Evolutionary conservation across 30 jellyfish, hydroid and myxozoan species (phyloP).

Genomic region (Cassiopea xamachana): DNA sequence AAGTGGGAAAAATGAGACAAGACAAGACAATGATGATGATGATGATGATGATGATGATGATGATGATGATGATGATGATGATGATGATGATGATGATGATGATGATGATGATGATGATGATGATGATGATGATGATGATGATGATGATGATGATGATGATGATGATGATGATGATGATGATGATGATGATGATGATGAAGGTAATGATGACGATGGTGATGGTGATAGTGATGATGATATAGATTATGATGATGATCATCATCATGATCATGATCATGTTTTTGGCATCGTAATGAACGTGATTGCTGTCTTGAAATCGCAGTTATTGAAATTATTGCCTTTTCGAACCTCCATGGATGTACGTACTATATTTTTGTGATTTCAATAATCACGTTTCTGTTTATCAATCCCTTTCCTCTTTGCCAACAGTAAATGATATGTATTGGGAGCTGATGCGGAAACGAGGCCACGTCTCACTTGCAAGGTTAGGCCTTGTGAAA

Average conservation of each 20-base stretch:
- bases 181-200: background rate
- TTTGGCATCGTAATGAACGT: too few relatives aligned
- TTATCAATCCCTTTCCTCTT: background rate
- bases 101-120: background rate
- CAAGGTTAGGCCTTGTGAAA: slow-evolving; percentile 79
- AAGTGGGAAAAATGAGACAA: too few relatives aligned
- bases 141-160: background rate
- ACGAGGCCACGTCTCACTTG: slow-evolving; percentile 85
- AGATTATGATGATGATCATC: background rate
- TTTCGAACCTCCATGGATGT: too few relatives aligned
- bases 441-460: slow-evolving; percentile 90
- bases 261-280: background rate
- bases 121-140: background rate
- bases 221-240: background rate
- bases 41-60: background rate
- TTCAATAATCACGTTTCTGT: background rate
- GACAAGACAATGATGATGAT: too few relatives aligned
- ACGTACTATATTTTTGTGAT: too few relatives aligned
- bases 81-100: background rate
- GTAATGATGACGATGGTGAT: background rate
- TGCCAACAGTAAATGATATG: slow-evolving; percentile 55
- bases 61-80: background rate
- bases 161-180: slow-evolving; percentile 1
- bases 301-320: too few relatives aligned
- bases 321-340: too few relatives aligned